Base-by-base conservation (phyloP, 2,797 vertebrate genomes). In the Neostethus bicornis region DNA sequence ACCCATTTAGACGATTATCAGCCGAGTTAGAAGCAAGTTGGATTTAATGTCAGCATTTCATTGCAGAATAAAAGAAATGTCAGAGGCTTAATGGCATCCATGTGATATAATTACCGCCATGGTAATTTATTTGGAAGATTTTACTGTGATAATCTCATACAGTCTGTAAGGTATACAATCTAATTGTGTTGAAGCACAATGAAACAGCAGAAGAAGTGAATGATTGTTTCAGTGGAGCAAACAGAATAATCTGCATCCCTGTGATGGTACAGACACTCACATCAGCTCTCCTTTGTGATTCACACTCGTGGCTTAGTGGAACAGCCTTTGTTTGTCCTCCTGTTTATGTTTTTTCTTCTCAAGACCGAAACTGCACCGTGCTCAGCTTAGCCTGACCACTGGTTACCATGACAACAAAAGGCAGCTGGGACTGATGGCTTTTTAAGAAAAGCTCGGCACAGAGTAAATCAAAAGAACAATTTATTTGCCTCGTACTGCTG, bases 321-420 rank as follows among this genome's bases (percentile, higher is more conserved):
- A 51, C 34, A 23, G 42, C 51, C 66, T 73, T 74, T 83, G 45
- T 77, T 76, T 73, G 46, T 67, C 46, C 56, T 62, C 42, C 49
- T 70, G 51, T 75, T 79, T 64, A 17, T 54, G 51, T 12, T 62
- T 49, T 44, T 12, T 62, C 49, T 44, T 51, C 65, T 67, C 41
- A 70, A 39, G 56, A 80, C 65, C 54, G 55, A 55, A 73, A 73
- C 70, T 46, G 52, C 47, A 47, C 77, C 52, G 28, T 42, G 61
- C 73, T 57, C 71, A 70, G 78, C 78, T 76, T 51, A 72, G 73
- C 66, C 73, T 75, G 84, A 72, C 73, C 77, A 71, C 34, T 4
- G 61, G 87, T 92, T 90, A 61, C 84, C 83, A 90, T 89, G 87
- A 85, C 34, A 64, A 90, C 57, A 12, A 49, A 21, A 46, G 17